A percentile compares a stretch with the other conserved stretches of the same genome.
Evolutionary conservation across 2,113 vertebrate species (phyloP).

Genomic region (Pedetes capensis): DNA sequence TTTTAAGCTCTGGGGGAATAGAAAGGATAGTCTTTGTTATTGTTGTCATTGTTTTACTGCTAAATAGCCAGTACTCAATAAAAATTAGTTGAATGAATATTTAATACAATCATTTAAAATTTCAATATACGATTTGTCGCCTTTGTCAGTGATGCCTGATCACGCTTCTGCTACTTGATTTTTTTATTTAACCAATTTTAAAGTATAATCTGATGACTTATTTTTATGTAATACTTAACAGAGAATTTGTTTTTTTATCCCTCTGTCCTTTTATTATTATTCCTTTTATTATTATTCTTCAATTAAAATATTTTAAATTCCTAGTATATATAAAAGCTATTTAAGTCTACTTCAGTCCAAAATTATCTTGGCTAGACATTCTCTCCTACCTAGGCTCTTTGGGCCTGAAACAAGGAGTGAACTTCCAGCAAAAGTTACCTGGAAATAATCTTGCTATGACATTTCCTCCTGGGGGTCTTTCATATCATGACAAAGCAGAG

Average conservation of each 20-base stretch:
- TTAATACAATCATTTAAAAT: not conserved
- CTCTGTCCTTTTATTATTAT: not conserved
- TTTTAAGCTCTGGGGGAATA: not conserved
- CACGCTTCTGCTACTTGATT: not conserved
- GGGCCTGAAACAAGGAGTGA: not conserved
- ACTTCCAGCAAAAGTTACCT: not conserved
- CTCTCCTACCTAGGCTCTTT: not conserved
- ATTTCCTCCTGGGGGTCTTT: not conserved
- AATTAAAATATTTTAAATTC: slow-evolving; percentile 35
- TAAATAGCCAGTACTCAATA: not conserved
- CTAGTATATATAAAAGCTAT: slow-evolving; percentile 15
- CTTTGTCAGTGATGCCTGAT: not conserved
- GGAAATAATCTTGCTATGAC: not conserved
- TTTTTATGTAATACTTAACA: not conserved
- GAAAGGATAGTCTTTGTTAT: not conserved
- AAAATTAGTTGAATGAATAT: not conserved
- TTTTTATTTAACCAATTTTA: not conserved
- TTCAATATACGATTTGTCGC: not conserved
- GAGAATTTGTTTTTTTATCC: not conserved
- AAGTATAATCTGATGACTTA: not conserved
- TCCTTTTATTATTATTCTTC: not conserved
- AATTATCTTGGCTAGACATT: slow-evolving; percentile 32
- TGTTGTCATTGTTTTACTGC: not conserved
- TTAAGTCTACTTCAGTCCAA: not conserved
- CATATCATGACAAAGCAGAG: not conserved